Base-by-base conservation (phyloP, 2,888 invertebrate genomes). In the Mimachlamys varia region DNA sequence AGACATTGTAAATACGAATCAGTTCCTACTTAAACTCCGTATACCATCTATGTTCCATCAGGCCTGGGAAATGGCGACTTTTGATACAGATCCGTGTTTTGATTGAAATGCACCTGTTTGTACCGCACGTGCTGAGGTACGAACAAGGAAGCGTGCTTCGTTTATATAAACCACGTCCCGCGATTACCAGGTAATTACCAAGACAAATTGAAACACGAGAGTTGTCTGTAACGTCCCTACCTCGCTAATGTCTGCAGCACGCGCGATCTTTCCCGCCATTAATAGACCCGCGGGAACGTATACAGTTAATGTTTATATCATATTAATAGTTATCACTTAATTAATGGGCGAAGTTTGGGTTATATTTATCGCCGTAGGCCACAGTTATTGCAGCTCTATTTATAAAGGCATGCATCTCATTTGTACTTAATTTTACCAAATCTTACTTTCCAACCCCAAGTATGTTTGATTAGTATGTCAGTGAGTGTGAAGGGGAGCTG, bases 191-290 rank as follows among this genome's bases (percentile, higher is more conserved):
- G 76, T 76, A 76, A 76, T 76, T 76, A 76, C 76, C 33, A 17
- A 76, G 76, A 76, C 76, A 76, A 76, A 76, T 76, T 76, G 76
- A 76, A 76, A 76, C 76, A 76, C 76, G 76, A 76, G 76, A 33
- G 33, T 33, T 76, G 27, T 76, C 33, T 76, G 76, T 33, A 76
- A 33, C 27, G 33, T 33, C 33, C 7, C 33, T 58, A 58, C 22
- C 58, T 22, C 76, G 22, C 22, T 76, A 76, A 76, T 76, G 76
- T 33, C 27, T 27, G 33, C 19, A 33, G 7, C 76, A 76, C 76
- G 76, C 4, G 33, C 33, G 2, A 76, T 76, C 76, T 33, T 33
- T 33, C 33, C 76, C 33, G 15, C 76, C 76, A 33, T 33, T 76
- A 76, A 33, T 76, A 33, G 10, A 33, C 33, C 33, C 22, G 7